phyloP scores from a whole-genome alignment of 2,888 invertebrate genomes.

The Athalia rosae region DNA sequence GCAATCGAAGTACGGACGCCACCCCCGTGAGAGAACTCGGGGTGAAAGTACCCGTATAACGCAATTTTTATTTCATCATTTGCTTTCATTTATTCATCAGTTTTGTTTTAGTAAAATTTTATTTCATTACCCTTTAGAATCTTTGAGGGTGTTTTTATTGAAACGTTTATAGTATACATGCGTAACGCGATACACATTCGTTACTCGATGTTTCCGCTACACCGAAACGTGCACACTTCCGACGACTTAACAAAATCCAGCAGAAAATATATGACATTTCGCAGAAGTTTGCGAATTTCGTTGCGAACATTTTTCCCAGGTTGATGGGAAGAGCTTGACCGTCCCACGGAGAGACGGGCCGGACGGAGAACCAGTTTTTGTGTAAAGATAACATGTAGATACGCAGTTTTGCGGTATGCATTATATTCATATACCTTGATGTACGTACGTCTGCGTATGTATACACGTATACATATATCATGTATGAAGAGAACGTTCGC shows the following conservation, averaged over 20 bases:
- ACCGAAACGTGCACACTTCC: too few species aligned
- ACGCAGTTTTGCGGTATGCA: background rate
- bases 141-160: too few species aligned
- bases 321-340: background rate
- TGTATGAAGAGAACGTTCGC: background rate
- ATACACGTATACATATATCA: background rate
- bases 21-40: background rate
- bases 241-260: too few species aligned
- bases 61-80: too few species aligned
- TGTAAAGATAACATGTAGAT: background rate
- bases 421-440: background rate
- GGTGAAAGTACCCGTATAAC: background rate
- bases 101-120: too few species aligned
- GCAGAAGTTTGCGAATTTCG: background rate
- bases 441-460: background rate
- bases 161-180: too few species aligned
- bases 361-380: background rate
- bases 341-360: background rate
- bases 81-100: too few species aligned
- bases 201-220: too few species aligned
- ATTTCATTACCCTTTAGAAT: too few species aligned
- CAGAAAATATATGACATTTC: too few species aligned
- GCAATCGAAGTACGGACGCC: too few species aligned
- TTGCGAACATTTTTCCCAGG: background rate
- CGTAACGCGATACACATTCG: too few species aligned